These are phyloP conservation scores for Brachirus orientalis DNA, from an alignment of 2,113 vertebrate species.

Conservation along the genomic window DNA sequence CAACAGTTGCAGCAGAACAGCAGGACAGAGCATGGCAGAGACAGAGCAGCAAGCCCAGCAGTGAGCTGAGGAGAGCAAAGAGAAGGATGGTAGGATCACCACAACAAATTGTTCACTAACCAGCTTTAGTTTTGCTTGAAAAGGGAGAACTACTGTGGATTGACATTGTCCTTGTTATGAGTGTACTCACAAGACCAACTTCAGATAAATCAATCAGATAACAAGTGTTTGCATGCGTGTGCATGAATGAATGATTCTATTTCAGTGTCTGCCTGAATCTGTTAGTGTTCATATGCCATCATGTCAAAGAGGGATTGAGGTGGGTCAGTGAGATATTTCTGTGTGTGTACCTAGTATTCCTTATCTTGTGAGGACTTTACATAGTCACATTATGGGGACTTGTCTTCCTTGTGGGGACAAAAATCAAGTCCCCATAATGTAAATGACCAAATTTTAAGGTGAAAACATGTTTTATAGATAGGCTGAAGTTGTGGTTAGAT, in stretches of 20 bases:
- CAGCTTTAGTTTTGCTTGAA: conserved; percentile 4
- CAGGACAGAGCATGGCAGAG: background rate
- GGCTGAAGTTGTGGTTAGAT: too few relatives aligned
- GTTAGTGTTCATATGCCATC: conserved; percentile 23
- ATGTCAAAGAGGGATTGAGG: conserved; percentile 42
- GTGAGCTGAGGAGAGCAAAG: background rate
- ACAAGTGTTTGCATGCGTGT: conserved; percentile 13
- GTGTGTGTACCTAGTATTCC: too few relatives aligned
- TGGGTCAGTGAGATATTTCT: conserved; percentile 39
- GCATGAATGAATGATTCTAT: conserved; percentile 1
- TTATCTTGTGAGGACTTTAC: too few relatives aligned
- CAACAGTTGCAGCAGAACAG: background rate
- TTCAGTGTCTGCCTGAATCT: conserved; percentile 13
- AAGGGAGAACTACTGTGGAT: background rate
- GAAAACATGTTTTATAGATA: too few relatives aligned
- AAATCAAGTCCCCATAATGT: too few relatives aligned
- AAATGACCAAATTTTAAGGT: too few relatives aligned
- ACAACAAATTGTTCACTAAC: conserved; percentile 15
- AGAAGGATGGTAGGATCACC: background rate
- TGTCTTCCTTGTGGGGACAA: too few relatives aligned
- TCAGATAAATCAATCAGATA: conserved; percentile 19
- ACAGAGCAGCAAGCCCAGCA: background rate
- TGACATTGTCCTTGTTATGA: conserved; percentile 23
- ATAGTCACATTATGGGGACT: too few relatives aligned
- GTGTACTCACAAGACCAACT: conserved; percentile 8